phyloP scores from a whole-genome alignment of 2,888 invertebrate genomes.

The Mythimna impura region DNA sequence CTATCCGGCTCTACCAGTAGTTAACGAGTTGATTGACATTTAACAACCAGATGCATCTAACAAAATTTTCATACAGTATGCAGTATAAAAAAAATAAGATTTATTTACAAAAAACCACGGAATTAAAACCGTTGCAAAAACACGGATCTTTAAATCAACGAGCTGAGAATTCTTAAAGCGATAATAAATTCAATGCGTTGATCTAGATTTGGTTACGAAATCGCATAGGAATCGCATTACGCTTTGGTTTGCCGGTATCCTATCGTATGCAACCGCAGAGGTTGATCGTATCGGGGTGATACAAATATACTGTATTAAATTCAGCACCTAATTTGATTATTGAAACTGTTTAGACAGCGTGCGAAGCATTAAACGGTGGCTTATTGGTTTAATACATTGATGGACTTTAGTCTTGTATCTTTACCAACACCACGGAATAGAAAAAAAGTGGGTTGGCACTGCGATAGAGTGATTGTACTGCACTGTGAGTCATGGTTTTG shows the following conservation, averaged over 20 bases:
- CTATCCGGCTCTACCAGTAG: slow-evolving; percentile 3
- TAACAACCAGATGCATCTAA: slow-evolving; percentile 29
- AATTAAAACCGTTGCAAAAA: slow-evolving; percentile 30
- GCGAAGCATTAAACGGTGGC: slow-evolving; percentile 19
- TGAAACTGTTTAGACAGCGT: slow-evolving; percentile 33
- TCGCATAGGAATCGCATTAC: slow-evolving; percentile 53
- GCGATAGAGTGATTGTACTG: too few relatives aligned
- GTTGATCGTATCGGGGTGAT: slow-evolving; percentile 39
- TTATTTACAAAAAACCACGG: slow-evolving; percentile 13
- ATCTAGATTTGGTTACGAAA: slow-evolving; percentile 56
- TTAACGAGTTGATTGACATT: slow-evolving; percentile 31
- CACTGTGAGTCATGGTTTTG: too few relatives aligned
- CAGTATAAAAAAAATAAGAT: slow-evolving; percentile 19
- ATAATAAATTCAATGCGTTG: slow-evolving; percentile 34
- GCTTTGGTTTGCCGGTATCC: slow-evolving; percentile 27
- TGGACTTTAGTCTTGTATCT: background rate
- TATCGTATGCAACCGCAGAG: slow-evolving; percentile 51
- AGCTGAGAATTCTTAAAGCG: slow-evolving; percentile 39
- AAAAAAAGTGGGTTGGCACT: too few relatives aligned
- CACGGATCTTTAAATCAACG: slow-evolving; percentile 26
- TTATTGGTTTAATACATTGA: background rate
- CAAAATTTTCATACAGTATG: slow-evolving; percentile 10
- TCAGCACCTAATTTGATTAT: slow-evolving; percentile 23
- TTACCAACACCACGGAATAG: background rate
- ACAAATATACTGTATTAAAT: slow-evolving; percentile 32